Evolutionary conservation across 1,140 invertebrate species (phyloP).

Genomic region (Pseudomyrmex pallidus): DNA sequence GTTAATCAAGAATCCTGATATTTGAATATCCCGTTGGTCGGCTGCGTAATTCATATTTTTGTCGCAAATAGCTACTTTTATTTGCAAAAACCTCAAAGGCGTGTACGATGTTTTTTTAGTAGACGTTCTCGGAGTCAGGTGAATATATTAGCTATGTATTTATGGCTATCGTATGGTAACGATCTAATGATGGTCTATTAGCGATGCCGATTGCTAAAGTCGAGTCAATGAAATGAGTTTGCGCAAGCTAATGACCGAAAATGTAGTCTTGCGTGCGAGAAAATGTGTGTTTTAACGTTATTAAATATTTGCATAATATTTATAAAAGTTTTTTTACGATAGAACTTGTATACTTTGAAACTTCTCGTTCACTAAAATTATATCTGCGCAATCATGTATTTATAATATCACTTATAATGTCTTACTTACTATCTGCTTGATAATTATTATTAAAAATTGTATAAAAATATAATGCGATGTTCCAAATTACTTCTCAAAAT

Average conservation of each 20-base stretch:
- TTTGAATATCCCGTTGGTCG: not conserved
- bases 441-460: too few species aligned
- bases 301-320: too few species aligned
- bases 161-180: not conserved
- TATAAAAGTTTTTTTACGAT: too few species aligned
- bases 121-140: not conserved
- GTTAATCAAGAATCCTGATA: conserved; percentile 29
- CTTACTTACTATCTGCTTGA: too few species aligned
- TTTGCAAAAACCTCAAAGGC: not conserved
- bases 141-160: conserved; percentile 8
- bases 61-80: not conserved
- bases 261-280: not conserved
- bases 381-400: too few species aligned
- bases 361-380: too few species aligned
- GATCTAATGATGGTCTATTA: conserved; percentile 6
- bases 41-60: not conserved
- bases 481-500: too few species aligned
- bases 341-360: too few species aligned
- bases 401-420: too few species aligned
- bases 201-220: not conserved
- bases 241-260: conserved; percentile 3
- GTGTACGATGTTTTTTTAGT: not conserved
- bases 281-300: not conserved
- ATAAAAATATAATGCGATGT: too few species aligned
- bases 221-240: not conserved